A percentile compares a stretch with the other conserved stretches of the same genome.
Conservation (phyloP, 2,113 vertebrate genomes). For the Myotis brandtii region DNA sequence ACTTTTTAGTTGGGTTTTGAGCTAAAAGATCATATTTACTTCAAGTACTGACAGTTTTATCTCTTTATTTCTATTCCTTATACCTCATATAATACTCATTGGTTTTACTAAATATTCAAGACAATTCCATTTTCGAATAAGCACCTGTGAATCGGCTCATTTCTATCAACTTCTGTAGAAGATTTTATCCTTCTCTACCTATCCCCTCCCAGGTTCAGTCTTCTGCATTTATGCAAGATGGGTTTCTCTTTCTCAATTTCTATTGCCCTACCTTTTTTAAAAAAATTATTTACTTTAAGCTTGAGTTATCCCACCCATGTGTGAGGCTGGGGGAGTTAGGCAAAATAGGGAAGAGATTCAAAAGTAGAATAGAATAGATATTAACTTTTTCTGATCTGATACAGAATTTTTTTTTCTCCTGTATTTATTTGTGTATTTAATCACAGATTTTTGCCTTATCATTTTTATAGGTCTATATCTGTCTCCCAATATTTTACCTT, state of each 20-base stretch:
- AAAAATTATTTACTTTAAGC: neutral
- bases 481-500: neutral
- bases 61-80: neutral
- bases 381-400: neutral
- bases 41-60: neutral
- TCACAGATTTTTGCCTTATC: neutral
- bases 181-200: neutral
- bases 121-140: neutral
- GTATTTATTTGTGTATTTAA: neutral
- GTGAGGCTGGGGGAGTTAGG: neutral
- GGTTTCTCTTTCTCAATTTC: neutral
- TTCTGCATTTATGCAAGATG: neutral
- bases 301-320: neutral
- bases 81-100: neutral
- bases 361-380: neutral
- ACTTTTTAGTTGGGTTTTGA: conserved; percentile 25
- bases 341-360: neutral
- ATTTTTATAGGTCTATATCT: neutral
- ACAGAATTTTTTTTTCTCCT: neutral
- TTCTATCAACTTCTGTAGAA: conserved; percentile 7
- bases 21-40: neutral
- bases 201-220: neutral
- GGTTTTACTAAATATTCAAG: neutral
- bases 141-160: neutral
- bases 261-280: neutral